Evolutionary conservation across 2,797 vertebrate species (phyloP), one percentile per base, ranked within the genome.

Genomic region (Champsocephalus esox): DNA sequence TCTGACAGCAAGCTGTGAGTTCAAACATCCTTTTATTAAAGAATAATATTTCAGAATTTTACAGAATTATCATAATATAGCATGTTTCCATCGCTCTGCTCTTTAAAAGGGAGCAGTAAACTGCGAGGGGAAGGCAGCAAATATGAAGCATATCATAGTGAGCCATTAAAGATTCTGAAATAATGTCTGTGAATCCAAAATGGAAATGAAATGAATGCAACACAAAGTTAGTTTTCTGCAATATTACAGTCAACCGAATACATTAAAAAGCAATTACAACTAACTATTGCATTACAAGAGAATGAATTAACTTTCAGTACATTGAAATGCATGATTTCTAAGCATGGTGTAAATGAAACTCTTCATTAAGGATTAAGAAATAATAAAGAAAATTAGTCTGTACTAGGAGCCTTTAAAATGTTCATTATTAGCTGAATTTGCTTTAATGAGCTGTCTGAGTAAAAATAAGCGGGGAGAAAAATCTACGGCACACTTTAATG

Each of bases 231-330:
- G 85, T 91, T 93, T 92, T 91, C 81, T 61, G 82, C 87, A 87
- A 91, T 91, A 93, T 92, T 87, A 89, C 79, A 90, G 90, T 87
- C 87, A 90, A 92, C 82, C 73, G 90, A 85, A 88, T 89, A 76
- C 88, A 94, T 94, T 94, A 93, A 94, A 94, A 95, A 95, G 91
- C 92, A 95, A 95, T 94, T 95, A 95, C 93, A 94, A 87, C 77
- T 51, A 93, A 94, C 92, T 93, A 94, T 92, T 93, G 90, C 90
- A 89, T 93, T 93, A 94, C 87, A 89, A 92, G 84, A 66, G 77
- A 85, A 93, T 91, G 84, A 92, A 94, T 92, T 88, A 89, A 90
- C 88, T 90, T 87, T 58, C 77, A 70, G 83, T 85, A 70, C 86
- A 81, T 71, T 85, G 83, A 83, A 92, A 93, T 81, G 87, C 89